These are phyloP conservation scores for Bombylius major DNA, from an alignment of 2,888 invertebrate species.

Conservation along the genomic window DNA sequence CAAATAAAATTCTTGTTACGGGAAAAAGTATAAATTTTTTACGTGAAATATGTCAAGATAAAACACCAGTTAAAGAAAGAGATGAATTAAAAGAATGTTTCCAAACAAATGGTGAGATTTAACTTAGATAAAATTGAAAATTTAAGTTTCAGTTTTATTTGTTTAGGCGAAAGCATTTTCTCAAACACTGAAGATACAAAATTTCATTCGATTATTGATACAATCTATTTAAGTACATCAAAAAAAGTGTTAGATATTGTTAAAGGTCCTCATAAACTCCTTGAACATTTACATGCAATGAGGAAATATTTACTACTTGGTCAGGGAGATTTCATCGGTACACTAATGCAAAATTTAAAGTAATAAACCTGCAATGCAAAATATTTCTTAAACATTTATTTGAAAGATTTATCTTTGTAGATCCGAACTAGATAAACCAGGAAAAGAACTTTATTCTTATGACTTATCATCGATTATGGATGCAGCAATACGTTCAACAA, in stretches of 20 bases:
- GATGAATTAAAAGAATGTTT: constrained; percentile 44
- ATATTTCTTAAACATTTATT: too few relatives aligned
- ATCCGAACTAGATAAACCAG: constrained; percentile 78
- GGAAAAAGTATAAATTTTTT: constrained; percentile 95
- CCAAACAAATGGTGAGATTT: constrained; percentile 37
- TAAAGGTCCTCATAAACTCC: constrained; percentile 72
- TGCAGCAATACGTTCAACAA: constrained; percentile 78
- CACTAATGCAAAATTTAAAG: constrained; percentile 85
- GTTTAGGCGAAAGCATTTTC: constrained; percentile 28
- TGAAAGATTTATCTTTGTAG: constrained; percentile 36
- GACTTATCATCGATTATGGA: constrained; percentile 76
- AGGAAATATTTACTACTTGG: constrained; percentile 82
- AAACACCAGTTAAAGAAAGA: constrained; percentile 49
- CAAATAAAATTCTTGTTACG: constrained; percentile 79
- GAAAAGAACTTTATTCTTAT: constrained; percentile 73
- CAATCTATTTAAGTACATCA: constrained; percentile 77
- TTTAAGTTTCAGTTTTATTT: background rate
- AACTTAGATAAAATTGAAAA: background rate
- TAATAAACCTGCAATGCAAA: constrained; percentile 28
- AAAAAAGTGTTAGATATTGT: constrained; percentile 74
- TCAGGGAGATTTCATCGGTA: constrained; percentile 92
- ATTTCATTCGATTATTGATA: constrained; percentile 68
- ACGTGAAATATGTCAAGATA: constrained; percentile 80
- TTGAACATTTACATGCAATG: constrained; percentile 84
- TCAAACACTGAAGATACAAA: constrained; percentile 58